phyloP scores from a whole-genome alignment of 1,140 invertebrate species.

The Heliconius melpomene region DNA sequence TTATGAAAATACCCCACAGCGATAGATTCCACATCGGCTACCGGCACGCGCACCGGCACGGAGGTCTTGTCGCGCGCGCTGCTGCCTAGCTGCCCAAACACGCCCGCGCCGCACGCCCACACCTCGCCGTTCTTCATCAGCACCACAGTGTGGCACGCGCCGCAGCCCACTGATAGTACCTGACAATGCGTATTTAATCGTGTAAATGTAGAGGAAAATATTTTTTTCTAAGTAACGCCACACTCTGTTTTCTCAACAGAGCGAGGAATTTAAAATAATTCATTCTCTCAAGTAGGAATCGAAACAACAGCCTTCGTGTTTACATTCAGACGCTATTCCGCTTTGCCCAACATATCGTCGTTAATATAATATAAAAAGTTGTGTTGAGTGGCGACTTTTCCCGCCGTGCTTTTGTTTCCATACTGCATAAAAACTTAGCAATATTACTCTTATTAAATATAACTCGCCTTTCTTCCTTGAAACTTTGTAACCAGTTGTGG shows the following conservation, averaged over 20 bases:
- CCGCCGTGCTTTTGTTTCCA: too few species aligned
- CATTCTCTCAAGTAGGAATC: too few species aligned
- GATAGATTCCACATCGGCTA: slow-evolving; percentile 50
- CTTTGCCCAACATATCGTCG: too few species aligned
- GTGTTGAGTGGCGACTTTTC: too few species aligned
- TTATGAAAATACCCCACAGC: slow-evolving; percentile 70
- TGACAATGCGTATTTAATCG: slow-evolving; percentile 17
- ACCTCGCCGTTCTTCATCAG: slow-evolving; percentile 64
- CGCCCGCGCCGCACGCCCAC: slow-evolving; percentile 64
- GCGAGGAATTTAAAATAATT: too few species aligned
- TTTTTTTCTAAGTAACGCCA: too few species aligned
- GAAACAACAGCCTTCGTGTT: too few species aligned
- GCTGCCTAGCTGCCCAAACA: slow-evolving; percentile 66
- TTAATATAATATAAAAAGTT: too few species aligned
- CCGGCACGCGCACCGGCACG: slow-evolving; percentile 49
- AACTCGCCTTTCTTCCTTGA: slow-evolving; percentile 65
- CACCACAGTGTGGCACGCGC: slow-evolving; percentile 64
- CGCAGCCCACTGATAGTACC: slow-evolving; percentile 66
- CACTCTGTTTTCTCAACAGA: too few species aligned
- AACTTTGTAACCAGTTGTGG: slow-evolving; percentile 70
- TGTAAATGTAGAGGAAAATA: too few species aligned
- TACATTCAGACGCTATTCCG: too few species aligned
- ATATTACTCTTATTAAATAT: background rate
- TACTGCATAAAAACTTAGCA: too few species aligned
- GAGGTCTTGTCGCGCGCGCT: slow-evolving; percentile 59